phyloP scores from a whole-genome alignment of 2,113 vertebrate genomes.

The Serinus canaria region DNA sequence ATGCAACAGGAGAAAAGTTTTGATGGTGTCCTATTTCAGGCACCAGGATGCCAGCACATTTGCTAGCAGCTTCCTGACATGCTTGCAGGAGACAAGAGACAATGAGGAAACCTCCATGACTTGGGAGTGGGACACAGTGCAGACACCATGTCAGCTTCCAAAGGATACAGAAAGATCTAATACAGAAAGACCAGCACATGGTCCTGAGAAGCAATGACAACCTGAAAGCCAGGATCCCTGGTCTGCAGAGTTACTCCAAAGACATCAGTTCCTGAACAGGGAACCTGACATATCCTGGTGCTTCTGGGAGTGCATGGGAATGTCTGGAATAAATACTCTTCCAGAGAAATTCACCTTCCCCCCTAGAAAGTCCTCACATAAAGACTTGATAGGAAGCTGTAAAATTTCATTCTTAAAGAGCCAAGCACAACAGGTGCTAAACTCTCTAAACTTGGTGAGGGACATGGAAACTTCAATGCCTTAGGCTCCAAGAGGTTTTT shows the following conservation, averaged over 20 bases:
- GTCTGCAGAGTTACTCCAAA: background rate
- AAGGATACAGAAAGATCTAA: background rate
- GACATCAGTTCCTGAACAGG: background rate
- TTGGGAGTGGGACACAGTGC: background rate
- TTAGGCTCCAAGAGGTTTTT: background rate
- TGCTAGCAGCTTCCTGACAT: background rate
- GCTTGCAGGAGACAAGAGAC: background rate
- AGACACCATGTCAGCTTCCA: background rate
- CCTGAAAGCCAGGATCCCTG: background rate
- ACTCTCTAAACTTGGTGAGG: background rate
- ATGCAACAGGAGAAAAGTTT: background rate
- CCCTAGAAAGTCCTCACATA: background rate
- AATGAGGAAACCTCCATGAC: background rate
- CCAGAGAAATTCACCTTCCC: background rate
- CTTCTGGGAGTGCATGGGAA: background rate
- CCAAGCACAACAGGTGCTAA: background rate
- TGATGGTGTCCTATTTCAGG: background rate
- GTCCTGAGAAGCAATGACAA: background rate
- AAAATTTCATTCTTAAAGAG: background rate
- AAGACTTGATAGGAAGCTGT: background rate
- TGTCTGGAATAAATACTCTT: background rate
- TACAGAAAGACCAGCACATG: background rate
- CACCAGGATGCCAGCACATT: background rate
- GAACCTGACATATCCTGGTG: background rate
- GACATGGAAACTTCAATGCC: background rate